Evolutionary conservation across 2,797 vertebrate genomes (phyloP), one percentile per base, ranked within the genome.

Genomic region (Mus minutoides): DNA sequence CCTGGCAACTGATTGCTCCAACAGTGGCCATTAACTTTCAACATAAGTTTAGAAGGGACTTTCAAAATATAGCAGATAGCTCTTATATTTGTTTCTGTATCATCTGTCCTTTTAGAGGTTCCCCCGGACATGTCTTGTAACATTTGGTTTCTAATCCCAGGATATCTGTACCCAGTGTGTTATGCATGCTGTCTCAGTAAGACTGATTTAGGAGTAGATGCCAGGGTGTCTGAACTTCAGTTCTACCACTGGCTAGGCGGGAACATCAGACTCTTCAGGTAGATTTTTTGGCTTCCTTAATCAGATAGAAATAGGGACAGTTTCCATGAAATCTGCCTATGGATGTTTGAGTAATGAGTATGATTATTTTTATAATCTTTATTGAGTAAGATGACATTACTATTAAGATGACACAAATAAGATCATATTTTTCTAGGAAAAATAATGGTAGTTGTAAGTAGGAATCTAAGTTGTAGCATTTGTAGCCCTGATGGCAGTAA

Each of bases 261-360:
- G 67, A 0, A 11, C n/a, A 21, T 37, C 0, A 0, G 3, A 24
- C 29, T 1, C 19, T 71, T 71, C 11, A 0, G 6, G 34, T 29
- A 10, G 14, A 24, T 40, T 73, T 34, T 60, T 29, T 37, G 37
- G 37, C 52, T 1, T 1, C 77, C 92, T 37, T 31, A 11, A 79
- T n/a, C 24, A 46, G 11, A 34, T 1, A 12, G 73, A 77, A 62
- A 40, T 56, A 26, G 31, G 22, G 40, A 31, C 3, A 37, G 69
- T 71, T 37, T 71, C 69, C n/a, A 46, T 26, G 29, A 64, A 19
- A 4, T 52, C 88, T 60, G 29, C 31, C 24, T 19, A n/a, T 29
- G 14, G 37, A 60, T 43, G 37, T 29, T 78, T 21, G 49, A 24
- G 21, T 21, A 52, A 71, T 58, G 16, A n/a, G 4, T 37, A 17